Evolutionary conservation across 2,888 invertebrate species (phyloP), one percentile per base, ranked within the genome.

Genomic region (Steinernema scapterisci): DNA sequence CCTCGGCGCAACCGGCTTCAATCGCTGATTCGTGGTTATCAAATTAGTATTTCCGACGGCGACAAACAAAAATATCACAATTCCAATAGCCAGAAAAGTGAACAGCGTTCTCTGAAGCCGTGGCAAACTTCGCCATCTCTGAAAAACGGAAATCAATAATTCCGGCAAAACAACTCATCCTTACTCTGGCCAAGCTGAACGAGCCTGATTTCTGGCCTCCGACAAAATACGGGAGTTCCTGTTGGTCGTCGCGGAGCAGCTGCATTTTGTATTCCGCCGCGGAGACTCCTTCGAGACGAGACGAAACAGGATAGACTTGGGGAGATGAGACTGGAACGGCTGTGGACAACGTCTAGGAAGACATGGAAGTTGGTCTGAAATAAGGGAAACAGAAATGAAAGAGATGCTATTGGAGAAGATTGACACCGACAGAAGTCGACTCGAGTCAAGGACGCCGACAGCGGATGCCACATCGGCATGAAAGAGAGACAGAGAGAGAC

Each of bases 91-190:
- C 16, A 70, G 71, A 63, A 70, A 71, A 3, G 70, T 44, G 70
- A 63, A 74, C 13, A 77, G 1, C 16, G 77, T 73, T 5, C 80
- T 76, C 43, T 75, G 71, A 9, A 77, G 48, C 1, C 80, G 80
- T 21, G 75, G 80, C 45, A 80, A 72, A 27, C 74, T 72, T 0
- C 79, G 70, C 80, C 80, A 80, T 27, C 52, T 48, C 76, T 80
- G 73, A 73, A n/a, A n/a, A 76, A 72, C 21, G 45, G 27, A n/a
- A 54, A 70, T 27, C 25, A 13, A 54, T 38, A 31, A 76, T 52
- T 6, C 56, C 9, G 0, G 38, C 38, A 54, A 48, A 11, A 75
- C n/a, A 75, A 54, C 19, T 25, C 13, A 21, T 13, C 21, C 43
- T 51, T 52, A 43, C 43, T 71, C 70, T 46, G 0, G 44, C 38